phyloP scores from a whole-genome alignment of 2,888 invertebrate species.

The Lasius fuliginosus region DNA sequence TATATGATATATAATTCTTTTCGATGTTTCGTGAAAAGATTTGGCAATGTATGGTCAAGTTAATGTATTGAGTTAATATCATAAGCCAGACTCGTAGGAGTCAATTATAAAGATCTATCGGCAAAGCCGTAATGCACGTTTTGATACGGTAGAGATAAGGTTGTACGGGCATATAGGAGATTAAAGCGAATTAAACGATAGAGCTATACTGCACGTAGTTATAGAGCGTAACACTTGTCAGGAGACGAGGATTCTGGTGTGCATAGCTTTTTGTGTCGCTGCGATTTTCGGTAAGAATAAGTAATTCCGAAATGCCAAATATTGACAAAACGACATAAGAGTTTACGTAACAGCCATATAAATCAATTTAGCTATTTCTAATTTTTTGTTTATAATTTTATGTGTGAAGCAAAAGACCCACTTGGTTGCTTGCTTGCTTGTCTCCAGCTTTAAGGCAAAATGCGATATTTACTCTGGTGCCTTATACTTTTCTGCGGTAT shows the following conservation, averaged over 20 bases:
- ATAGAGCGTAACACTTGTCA: constrained; percentile 9
- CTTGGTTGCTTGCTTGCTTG: neutral
- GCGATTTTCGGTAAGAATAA: constrained; percentile 4
- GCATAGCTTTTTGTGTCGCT: neutral
- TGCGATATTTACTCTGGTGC: neutral
- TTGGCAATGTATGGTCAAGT: neutral
- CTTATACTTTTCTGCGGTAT: neutral
- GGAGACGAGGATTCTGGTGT: neutral
- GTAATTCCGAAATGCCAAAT: neutral
- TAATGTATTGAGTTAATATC: neutral
- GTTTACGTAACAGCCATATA: neutral
- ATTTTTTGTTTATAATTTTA: neutral
- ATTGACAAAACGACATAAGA: neutral
- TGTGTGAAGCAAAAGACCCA: neutral
- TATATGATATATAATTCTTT: constrained; percentile 1
- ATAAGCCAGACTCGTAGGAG: neutral
- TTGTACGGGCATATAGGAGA: neutral
- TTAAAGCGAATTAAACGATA: constrained; percentile 20
- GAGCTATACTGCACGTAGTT: constrained; percentile 5
- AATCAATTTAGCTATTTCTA: neutral
- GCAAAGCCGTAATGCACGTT: constrained; percentile 10
- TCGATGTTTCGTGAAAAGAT: neutral
- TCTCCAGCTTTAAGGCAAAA: constrained; percentile 16
- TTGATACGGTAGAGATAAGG: constrained; percentile 40
- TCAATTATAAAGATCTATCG: constrained; percentile 31